Evolutionary conservation across 2,888 invertebrate genomes (phyloP), one percentile per base, ranked within the genome.

Genomic region (Acronicta aceris): DNA sequence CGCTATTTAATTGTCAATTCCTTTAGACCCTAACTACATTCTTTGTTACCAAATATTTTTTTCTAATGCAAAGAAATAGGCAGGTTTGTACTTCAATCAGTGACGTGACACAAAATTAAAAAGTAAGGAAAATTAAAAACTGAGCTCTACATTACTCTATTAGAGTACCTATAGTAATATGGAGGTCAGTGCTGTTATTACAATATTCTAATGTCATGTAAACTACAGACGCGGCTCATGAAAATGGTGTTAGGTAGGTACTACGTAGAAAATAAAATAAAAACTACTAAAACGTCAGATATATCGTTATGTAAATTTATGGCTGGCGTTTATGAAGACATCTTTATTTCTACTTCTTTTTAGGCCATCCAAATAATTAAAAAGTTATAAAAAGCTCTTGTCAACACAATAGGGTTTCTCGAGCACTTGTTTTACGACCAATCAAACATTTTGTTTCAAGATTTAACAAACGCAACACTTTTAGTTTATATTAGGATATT

Each of bases 301-400:
- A 40, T 42, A 25, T 65, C 59, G 62, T 65, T 59, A 56, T 58
- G 70, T 59, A 74, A 65, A 70, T 79, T 76, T 78, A 78, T 70
- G 57, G 59, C 57, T 66, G 65, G 47, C 62, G 58, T 80, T 75
- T 77, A 81, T 71, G 66, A 62, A 65, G 61, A 71, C 75, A 67
- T 71, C 74, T 74, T 75, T 74, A 65, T 78, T 76, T 65, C 70
- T 64, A 58, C 72, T 66, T 77, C 70, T 76, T 77, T 75, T 65
- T 69, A 46, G 60, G 51, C 48, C 55, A 43, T 38, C n/a, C n/a
- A 56, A 60, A 65, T 78, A 69, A 78, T 70, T 73, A 62, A 78
- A 67, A 62, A 30, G 42, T 30, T 33, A 42, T 76, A 68, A 76
- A 71, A 64, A 48, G 10, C n/a, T 40, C 40, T 36, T 64, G 65